Percentiles rank a stretch among this genome's conserved stretches.
Evolutionary conservation across 2,888 invertebrate genomes (phyloP).

Genomic region (Altica lythri): DNA sequence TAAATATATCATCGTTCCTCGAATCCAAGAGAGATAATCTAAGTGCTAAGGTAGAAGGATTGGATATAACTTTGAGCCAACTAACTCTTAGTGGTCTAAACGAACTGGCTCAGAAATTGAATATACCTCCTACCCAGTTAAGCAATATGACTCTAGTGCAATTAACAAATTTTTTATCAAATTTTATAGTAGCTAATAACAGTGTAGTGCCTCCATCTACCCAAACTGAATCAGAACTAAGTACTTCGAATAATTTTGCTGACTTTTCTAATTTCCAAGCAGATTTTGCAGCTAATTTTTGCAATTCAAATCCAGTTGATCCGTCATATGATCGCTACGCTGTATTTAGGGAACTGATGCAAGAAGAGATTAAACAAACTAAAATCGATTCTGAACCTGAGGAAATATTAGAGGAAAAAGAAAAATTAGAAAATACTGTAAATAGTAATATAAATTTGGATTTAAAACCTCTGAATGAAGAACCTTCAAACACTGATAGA

Average conservation of each 20-base stretch:
- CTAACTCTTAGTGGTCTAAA: constrained; percentile 81
- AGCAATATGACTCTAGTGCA: constrained; percentile 87
- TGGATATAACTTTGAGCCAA: constrained; percentile 82
- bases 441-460: constrained; percentile 39
- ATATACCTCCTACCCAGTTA: constrained; percentile 77
- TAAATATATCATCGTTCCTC: constrained; percentile 38
- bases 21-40: constrained; percentile 50
- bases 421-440: constrained; percentile 30
- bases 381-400: constrained; percentile 52
- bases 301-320: constrained; percentile 58
- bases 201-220: constrained; percentile 35
- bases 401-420: constrained; percentile 45
- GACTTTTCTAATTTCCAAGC: constrained; percentile 66
- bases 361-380: constrained; percentile 72
- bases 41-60: constrained; percentile 55
- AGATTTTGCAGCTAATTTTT: constrained; percentile 71
- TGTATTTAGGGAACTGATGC: constrained; percentile 80
- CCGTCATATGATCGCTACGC: constrained; percentile 78
- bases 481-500: constrained; percentile 50
- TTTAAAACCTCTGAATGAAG: constrained; percentile 31
- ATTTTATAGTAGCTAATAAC: constrained; percentile 57
- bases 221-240: background rate
- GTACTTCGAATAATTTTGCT: constrained; percentile 13
- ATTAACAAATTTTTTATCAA: constrained; percentile 78
- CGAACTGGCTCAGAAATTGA: constrained; percentile 75